Percentiles rank a stretch among this genome's conserved stretches.
These are phyloP conservation scores for Eupeodes latifasciatus DNA, from an alignment of 2,888 invertebrate genomes.

Conservation along the genomic window DNA sequence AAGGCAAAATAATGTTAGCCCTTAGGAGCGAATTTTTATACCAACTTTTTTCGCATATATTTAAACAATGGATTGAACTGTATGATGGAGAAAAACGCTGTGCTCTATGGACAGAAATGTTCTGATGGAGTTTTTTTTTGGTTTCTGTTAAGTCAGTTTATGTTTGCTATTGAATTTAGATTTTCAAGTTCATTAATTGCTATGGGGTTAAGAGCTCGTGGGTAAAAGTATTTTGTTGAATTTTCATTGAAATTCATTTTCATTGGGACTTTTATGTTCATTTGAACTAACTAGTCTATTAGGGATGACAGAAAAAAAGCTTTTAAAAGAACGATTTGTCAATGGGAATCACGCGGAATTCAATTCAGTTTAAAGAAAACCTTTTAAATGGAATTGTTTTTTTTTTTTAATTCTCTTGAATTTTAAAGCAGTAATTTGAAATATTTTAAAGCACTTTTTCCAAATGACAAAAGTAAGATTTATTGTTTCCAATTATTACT, in stretches of 20 bases:
- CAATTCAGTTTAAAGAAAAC: background rate
- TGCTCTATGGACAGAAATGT: background rate
- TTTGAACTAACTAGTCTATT: background rate
- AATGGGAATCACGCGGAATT: background rate
- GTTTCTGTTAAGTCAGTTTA: no score
- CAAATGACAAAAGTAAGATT: no score
- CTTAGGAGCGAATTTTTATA: constrained; percentile 26
- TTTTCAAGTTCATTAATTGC: constrained; percentile 65
- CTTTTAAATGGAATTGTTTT: background rate
- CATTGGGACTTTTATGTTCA: constrained; percentile 8
- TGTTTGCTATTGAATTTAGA: constrained; percentile 42
- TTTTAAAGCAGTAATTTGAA: no score
- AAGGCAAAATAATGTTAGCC: constrained; percentile 44
- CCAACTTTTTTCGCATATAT: background rate
- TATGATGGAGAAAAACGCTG: background rate
- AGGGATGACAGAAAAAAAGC: background rate
- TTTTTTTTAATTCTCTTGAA: background rate
- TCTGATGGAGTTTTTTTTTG: background rate
- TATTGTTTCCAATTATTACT: no score
- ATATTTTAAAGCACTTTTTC: no score
- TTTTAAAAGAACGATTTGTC: background rate
- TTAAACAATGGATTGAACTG: constrained; percentile 39
- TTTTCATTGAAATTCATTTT: constrained; percentile 13
- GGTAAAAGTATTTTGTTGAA: constrained; percentile 23
- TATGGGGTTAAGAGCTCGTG: constrained; percentile 25